These are phyloP conservation scores for Osmerus eperlanus DNA, from an alignment of 2,113 vertebrate genomes.

Conservation along the genomic window DNA sequence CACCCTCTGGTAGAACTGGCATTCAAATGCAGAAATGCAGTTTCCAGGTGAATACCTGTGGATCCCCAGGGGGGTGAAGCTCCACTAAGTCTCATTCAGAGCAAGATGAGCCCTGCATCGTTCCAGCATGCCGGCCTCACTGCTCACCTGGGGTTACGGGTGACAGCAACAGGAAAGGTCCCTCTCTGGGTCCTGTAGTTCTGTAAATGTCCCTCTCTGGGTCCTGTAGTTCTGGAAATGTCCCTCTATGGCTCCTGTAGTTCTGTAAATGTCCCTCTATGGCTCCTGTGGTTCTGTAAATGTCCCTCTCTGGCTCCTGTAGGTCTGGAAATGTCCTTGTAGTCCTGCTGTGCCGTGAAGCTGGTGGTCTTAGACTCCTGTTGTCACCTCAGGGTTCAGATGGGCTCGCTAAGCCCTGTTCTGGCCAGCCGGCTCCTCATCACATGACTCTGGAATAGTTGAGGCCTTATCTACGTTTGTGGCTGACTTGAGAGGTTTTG, in stretches of 20 bases:
- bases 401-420: slow-evolving; percentile 55
- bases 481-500: no score
- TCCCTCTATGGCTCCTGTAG: slow-evolving; percentile 44
- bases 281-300: no score
- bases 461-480: no score
- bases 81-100: slow-evolving; percentile 36
- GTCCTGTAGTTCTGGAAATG: slow-evolving; percentile 27
- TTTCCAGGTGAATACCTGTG: slow-evolving; percentile 61
- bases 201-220: no score
- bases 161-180: no score
- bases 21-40: slow-evolving; percentile 37
- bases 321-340: slow-evolving; percentile 39
- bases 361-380: slow-evolving; percentile 49
- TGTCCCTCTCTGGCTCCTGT: no score
- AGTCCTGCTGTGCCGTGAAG: slow-evolving; percentile 36
- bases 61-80: slow-evolving; percentile 27
- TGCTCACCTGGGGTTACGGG: no score
- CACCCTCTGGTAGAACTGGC: slow-evolving; percentile 44
- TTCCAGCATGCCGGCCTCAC: slow-evolving; percentile 10
- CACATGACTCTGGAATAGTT: no score
- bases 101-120: slow-evolving; percentile 50
- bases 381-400: slow-evolving; percentile 53
- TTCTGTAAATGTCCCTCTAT: slow-evolving; percentile 39
- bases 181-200: no score
- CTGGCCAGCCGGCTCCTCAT: slow-evolving; percentile 43